phyloP scores from a whole-genome alignment of 2,797 vertebrate species.

The Pseudochirops cupreus region DNA sequence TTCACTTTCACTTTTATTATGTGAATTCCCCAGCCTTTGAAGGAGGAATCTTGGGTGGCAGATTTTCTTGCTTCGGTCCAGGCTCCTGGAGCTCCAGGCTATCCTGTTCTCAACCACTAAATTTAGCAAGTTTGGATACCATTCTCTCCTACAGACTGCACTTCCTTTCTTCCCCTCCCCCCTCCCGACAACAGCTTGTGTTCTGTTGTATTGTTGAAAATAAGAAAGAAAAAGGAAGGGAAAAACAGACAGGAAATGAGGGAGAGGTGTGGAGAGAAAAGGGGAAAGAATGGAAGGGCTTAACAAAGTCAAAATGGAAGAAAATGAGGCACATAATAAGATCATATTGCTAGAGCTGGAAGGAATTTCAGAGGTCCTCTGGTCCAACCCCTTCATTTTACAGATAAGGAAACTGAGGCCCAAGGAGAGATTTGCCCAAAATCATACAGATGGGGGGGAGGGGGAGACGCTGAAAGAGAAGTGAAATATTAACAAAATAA shows the following conservation, averaged over 20 bases:
- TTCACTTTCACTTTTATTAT: neutral
- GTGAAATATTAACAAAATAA: neutral
- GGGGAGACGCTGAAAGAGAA: neutral
- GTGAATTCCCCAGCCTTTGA: neutral
- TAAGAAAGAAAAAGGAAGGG: slow-evolving; percentile 41
- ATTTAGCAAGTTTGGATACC: slow-evolving; percentile 41
- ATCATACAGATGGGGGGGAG: accelerated
- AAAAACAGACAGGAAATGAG: neutral
- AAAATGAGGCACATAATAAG: neutral
- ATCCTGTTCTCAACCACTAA: slow-evolving; percentile 51
- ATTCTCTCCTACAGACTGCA: slow-evolving; percentile 42
- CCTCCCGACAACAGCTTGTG: slow-evolving; percentile 22
- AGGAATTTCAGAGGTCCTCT: neutral
- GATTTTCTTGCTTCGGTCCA: neutral
- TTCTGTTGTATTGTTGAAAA: neutral
- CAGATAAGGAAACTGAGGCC: neutral
- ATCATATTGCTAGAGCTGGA: neutral
- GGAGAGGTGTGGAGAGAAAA: slow-evolving; percentile 5
- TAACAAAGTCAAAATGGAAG: slow-evolving; percentile 18
- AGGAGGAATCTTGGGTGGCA: neutral
- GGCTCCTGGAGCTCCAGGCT: slow-evolving; percentile 24
- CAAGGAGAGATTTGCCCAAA: neutral
- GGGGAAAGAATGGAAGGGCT: slow-evolving; percentile 1
- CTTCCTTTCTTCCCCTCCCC: slow-evolving; percentile 43
- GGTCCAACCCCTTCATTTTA: neutral